Base-by-base conservation (phyloP, 2,888 invertebrate genomes). In the Acleris cristana region DNA sequence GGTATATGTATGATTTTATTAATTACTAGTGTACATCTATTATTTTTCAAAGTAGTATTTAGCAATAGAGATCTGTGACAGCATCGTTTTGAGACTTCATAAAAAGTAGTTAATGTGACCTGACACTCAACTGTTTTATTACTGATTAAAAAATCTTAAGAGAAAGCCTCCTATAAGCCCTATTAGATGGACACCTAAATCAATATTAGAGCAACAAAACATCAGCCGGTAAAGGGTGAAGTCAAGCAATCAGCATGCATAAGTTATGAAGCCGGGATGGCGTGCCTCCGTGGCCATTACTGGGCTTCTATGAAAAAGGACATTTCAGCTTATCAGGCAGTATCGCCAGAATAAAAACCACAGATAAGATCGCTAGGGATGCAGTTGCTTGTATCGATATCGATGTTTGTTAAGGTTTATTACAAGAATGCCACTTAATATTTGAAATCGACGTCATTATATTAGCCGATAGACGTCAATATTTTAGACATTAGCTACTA, bases 241-340 rank as follows among this genome's bases (percentile, higher is more conserved):
- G 86, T 83, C 79, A 77, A 76, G 81, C 89, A 90, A 90, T 91
- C 88, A 90, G 73, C 84, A 91, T 92, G 83, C 90, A 92, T 92
- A 92, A 92, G 86, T 92, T 83, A 92, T 92, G 86, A 89, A 79
- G 78, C 73, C 72, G 63, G 81, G 84, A 79, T 92, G 79, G 90
- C 92, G 92, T 92, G 92, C 87, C 82, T 88, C 79, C 81, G 79
- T 79, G 78, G 80, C 90, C 91, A 92, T 92, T 92, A 92, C 85
- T 82, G 86, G 74, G 81, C 85, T 92, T 92, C 92, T 92, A 91
- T 92, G 92, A 88, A 92, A 92, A 92, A 91, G 91, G 90, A 92
- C 91, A 91, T 90, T 90, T 88, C 84, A 80, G 80, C 86, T 92
- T 92, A 92, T 92, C 92, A 87, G 75, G 81, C 88, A 89, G 86